phyloP scores from a whole-genome alignment of 1,140 invertebrate species.

The Drosophila erecta region DNA sequence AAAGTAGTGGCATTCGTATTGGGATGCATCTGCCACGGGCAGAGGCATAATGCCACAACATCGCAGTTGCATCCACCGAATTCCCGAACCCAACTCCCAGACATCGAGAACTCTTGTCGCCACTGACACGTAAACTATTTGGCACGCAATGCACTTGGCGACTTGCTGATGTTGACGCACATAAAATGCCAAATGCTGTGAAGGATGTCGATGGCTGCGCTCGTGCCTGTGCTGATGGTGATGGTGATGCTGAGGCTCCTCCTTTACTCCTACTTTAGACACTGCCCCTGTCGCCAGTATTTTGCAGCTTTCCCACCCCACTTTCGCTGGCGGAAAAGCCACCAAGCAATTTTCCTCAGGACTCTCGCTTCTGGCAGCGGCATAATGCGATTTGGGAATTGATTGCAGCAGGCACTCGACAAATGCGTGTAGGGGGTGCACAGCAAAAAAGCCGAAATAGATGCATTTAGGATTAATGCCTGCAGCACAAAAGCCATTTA shows the following conservation, averaged over 20 bases:
- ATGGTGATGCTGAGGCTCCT: slow-evolving; percentile 1
- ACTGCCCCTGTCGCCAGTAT: not conserved
- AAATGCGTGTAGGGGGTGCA: slow-evolving; percentile 49
- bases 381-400: slow-evolving; percentile 81
- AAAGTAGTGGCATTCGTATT: slow-evolving; percentile 28
- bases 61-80: slow-evolving; percentile 14
- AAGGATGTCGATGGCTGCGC: slow-evolving; percentile 25
- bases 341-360: slow-evolving; percentile 66
- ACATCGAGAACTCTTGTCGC: slow-evolving; percentile 30
- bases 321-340: slow-evolving; percentile 30
- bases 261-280: slow-evolving; percentile 26
- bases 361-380: slow-evolving; percentile 36
- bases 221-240: not conserved
- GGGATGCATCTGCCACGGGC: slow-evolving; percentile 26
- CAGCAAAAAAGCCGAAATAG: not conserved
- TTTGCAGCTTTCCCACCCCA: slow-evolving; percentile 1
- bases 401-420: slow-evolving; percentile 72
- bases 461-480: not conserved
- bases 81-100: not conserved
- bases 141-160: slow-evolving; percentile 77
- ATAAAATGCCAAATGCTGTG: slow-evolving; percentile 72
- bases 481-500: not conserved
- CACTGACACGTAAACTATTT: slow-evolving; percentile 79
- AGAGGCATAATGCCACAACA: slow-evolving; percentile 28
- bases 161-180: slow-evolving; percentile 78